Percentiles rank a stretch among this genome's conserved stretches.
Evolutionary conservation across 2,113 vertebrate genomes (phyloP).

Genomic region (Kryptolebias marmoratus): DNA sequence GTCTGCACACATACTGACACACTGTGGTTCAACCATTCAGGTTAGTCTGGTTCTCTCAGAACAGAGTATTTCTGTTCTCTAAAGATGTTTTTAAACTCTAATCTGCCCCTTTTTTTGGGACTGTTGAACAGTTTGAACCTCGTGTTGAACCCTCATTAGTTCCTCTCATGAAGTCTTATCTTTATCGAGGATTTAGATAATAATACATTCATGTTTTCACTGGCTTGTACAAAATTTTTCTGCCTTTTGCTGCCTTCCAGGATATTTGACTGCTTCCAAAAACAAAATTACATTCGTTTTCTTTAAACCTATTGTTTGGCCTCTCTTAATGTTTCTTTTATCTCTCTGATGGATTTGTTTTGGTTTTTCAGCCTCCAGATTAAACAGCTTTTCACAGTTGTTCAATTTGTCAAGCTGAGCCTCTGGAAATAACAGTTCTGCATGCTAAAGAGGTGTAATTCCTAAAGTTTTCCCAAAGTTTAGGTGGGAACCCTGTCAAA

Average conservation of each 20-base stretch:
- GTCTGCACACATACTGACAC: no score
- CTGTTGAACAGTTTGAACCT: no score
- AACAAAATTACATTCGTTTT: not conserved
- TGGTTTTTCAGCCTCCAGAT: not conserved
- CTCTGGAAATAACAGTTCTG: not conserved
- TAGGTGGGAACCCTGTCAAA: not conserved
- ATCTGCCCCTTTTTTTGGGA: no score
- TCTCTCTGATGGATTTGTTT: conserved; percentile 1
- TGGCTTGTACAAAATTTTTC: not conserved
- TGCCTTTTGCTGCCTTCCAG: not conserved
- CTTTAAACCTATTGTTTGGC: not conserved
- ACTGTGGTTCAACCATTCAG: no score
- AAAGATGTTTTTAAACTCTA: no score
- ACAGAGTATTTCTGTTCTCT: no score
- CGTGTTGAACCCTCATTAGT: no score
- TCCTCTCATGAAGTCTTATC: no score
- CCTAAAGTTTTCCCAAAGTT: not conserved
- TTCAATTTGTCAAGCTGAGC: not conserved
- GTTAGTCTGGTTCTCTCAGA: no score
- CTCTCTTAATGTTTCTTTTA: conserved; percentile 1
- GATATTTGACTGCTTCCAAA: not conserved
- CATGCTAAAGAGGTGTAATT: not conserved
- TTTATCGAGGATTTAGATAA: no score
- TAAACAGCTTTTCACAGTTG: not conserved
- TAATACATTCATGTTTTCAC: no score